Percentiles rank a stretch among this genome's conserved stretches.
These are phyloP conservation scores for Erynnis tages DNA, from an alignment of 2,888 invertebrate genomes.

Conservation along the genomic window DNA sequence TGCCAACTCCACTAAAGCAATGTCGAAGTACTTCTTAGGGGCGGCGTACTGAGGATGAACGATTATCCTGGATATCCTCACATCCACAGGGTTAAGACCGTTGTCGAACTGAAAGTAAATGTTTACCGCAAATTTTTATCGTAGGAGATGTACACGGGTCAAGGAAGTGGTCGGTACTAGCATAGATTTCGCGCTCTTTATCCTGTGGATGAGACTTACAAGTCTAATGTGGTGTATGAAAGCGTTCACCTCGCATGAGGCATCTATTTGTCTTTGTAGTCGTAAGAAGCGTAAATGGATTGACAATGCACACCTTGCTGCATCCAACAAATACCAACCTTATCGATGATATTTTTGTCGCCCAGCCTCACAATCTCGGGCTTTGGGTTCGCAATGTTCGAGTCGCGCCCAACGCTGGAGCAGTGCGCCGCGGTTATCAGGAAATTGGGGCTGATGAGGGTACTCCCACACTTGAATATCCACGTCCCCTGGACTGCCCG, in stretches of 20 bases:
- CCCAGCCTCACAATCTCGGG: slow-evolving; percentile 49
- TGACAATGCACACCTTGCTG: no score
- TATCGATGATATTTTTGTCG: slow-evolving; percentile 39
- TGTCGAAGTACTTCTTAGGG: slow-evolving; percentile 57
- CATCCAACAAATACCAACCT: slow-evolving; percentile 27
- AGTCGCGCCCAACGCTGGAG: slow-evolving; percentile 35
- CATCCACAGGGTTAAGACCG: slow-evolving; percentile 35
- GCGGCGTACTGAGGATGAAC: slow-evolving; percentile 49
- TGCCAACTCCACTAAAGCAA: slow-evolving; percentile 55
- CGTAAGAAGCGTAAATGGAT: no score
- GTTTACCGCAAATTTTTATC: no score
- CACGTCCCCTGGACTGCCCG: slow-evolving; percentile 38
- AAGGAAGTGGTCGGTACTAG: no score
- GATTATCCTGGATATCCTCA: slow-evolving; percentile 45
- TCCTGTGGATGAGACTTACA: no score
- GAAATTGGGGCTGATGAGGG: slow-evolving; percentile 81
- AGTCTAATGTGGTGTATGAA: no score
- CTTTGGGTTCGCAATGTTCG: slow-evolving; percentile 32
- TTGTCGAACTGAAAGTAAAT: not conserved
- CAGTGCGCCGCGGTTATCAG: slow-evolving; percentile 86
- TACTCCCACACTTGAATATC: slow-evolving; percentile 81
- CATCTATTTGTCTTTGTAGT: no score
- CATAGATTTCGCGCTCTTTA: no score
- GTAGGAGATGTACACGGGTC: no score
- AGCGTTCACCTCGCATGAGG: no score